Percentiles rank a stretch among this genome's conserved stretches.
These are phyloP conservation scores for Megamerina dolium DNA, from an alignment of 2,888 invertebrate species.

Conservation along the genomic window DNA sequence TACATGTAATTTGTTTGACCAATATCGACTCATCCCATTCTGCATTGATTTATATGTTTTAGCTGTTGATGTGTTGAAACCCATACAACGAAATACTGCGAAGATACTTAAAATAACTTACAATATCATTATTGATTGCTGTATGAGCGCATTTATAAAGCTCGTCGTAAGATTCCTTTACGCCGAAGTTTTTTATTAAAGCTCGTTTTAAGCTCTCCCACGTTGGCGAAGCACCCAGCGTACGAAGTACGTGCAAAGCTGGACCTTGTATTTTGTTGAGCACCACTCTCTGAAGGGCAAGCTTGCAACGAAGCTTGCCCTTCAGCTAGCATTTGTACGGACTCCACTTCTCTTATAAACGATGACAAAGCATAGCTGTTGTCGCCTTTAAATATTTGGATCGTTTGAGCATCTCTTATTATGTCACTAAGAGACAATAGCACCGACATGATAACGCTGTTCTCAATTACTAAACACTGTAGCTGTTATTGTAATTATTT, in stretches of 20 bases:
- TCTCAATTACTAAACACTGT: too few relatives aligned
- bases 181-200: conserved; percentile 17
- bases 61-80: too few relatives aligned
- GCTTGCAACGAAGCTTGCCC: conserved; percentile 3
- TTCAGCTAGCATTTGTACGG: background rate
- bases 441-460: too few relatives aligned
- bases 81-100: conserved; percentile 16
- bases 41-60: conserved; percentile 18
- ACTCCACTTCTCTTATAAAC: conserved; percentile 8
- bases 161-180: conserved; percentile 15
- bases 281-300: conserved; percentile 18
- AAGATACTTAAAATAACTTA: conserved; percentile 16
- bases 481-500: too few relatives aligned
- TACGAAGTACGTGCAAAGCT: conserved; percentile 18
- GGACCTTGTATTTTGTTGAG: conserved; percentile 22
- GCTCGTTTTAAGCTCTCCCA: conserved; percentile 14
- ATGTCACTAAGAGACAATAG: background rate
- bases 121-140: conserved; percentile 13
- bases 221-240: conserved; percentile 11
- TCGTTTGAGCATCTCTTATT: conserved; percentile 4
- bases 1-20: too few relatives aligned
- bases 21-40: too few relatives aligned
- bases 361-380: conserved; percentile 6
- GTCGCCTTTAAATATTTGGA: conserved; percentile 6
- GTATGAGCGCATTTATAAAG: conserved; percentile 10